Conservation (phyloP, 2,888 invertebrate species). For the Agrochola circellaris region DNA sequence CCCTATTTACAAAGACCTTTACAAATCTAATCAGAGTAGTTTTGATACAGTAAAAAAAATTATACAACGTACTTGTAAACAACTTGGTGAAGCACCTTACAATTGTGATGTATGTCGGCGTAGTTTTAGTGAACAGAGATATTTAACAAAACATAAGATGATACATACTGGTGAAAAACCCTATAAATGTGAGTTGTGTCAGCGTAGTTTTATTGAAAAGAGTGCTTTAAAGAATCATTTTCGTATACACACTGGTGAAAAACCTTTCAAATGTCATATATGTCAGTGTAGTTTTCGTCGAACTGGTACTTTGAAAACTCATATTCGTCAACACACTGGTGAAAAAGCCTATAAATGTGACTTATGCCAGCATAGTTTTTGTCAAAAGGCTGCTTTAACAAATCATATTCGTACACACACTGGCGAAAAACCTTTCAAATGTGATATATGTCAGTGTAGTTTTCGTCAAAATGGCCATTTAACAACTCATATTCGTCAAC, state of each 20-base stretch:
- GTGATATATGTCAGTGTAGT: background rate
- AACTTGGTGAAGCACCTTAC: constrained; percentile 1
- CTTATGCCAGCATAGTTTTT: background rate
- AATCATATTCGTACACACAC: background rate
- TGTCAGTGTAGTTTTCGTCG: too few relatives aligned
- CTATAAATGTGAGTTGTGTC: too few relatives aligned
- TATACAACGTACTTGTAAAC: background rate
- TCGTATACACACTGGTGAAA: background rate
- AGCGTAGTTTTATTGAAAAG: too few relatives aligned
- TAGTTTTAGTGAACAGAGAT: too few relatives aligned
- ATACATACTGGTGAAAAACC: too few relatives aligned
- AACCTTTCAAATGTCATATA: background rate
- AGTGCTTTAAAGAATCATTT: too few relatives aligned
- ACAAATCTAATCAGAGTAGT: background rate
- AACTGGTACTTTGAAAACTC: too few relatives aligned
- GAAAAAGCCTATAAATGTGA: background rate
- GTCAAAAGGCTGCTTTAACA: background rate
- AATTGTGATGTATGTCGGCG: background rate
- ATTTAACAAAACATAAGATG: too few relatives aligned
- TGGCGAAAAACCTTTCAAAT: constrained; percentile 1
- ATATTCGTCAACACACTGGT: background rate
- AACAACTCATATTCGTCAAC: background rate
- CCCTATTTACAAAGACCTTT: background rate
- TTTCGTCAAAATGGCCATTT: background rate
- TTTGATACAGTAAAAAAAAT: background rate